phyloP scores from a whole-genome alignment of 2,113 vertebrate species.

The Microtus pennsylvanicus region DNA sequence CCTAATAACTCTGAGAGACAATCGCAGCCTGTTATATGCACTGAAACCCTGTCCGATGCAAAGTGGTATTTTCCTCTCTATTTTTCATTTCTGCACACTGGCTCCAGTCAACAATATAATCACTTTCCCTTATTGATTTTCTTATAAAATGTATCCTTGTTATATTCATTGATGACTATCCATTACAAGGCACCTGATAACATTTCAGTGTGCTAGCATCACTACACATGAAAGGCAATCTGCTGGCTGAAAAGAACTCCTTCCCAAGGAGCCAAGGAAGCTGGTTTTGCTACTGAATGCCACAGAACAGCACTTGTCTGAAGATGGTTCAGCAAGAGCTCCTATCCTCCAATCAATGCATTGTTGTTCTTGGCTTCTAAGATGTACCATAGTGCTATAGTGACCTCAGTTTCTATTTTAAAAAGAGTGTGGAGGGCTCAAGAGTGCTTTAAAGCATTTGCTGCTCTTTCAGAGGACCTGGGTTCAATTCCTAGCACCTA shows the following conservation, averaged over 20 bases:
- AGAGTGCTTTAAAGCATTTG: not conserved
- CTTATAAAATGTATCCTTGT: conserved; percentile 79
- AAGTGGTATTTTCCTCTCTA: conserved; percentile 78
- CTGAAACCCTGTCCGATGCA: conserved; percentile 63
- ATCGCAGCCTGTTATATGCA: conserved; percentile 42
- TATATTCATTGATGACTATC: conserved; percentile 82
- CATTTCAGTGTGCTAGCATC: conserved; percentile 66
- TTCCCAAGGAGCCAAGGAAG: conserved; percentile 55
- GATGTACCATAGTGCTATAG: not conserved
- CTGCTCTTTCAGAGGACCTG: not conserved
- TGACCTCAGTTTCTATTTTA: conserved; percentile 46
- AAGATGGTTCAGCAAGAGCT: conserved; percentile 42
- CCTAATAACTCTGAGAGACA: conserved; percentile 77
- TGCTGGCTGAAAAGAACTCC: conserved; percentile 45
- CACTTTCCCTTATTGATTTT: conserved; percentile 81
- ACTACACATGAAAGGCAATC: conserved; percentile 62
- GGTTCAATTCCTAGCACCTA: not conserved
- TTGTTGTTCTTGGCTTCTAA: conserved; percentile 40
- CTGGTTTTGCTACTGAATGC: conserved; percentile 38
- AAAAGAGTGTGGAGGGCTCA: not conserved
- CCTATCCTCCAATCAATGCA: conserved; percentile 27
- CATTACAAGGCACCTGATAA: conserved; percentile 76
- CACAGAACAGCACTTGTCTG: conserved; percentile 31
- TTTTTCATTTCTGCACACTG: conserved; percentile 82
- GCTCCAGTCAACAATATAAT: conserved; percentile 78